Base-by-base conservation (phyloP, 2,797 vertebrate species). In the Hemitrygon akajei region DNA sequence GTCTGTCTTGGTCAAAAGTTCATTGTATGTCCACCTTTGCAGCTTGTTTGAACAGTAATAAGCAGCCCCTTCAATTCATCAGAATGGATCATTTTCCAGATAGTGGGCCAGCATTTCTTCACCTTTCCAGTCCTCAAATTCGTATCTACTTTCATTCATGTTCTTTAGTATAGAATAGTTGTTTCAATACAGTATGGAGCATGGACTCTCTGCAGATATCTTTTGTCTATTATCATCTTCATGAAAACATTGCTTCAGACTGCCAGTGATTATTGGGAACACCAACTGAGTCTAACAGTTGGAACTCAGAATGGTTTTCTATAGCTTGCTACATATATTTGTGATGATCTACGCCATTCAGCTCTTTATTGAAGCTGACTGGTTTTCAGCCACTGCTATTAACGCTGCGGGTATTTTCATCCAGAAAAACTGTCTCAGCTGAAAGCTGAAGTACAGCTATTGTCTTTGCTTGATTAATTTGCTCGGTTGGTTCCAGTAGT, bases 231-330 rank as follows among this genome's bases (percentile, higher is more conserved):
- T 37, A 69, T 89, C 60, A 3, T 69, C 5, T 63, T 87, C 30
- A 20, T 20, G 84, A 34, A 84, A 87, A 63, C 84, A 63, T 63
- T 89, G n/a, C n/a, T 89, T 66, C 30, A 69, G 86, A 34, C 63
- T 87, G 84, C 18, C 84, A 87, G 58, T 87, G 84, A 66, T 87
- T 66, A 87, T 60, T 87, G 84, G 14, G 84, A 87, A 87, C 84
- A 20, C 84, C 16, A 5, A 87, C 84, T 66, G 86, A 89, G 27
- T 37, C 63, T 66, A 89, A 89, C 86, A 89, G 86, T 89, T 37
- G 86, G 86, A 89, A 69, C 30, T 69, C 86, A 66, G 60, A 69
- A 66, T 69, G 63, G 16, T 37, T 89, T 69, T 69, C n/a, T 60
- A 66, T 63, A 87, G 84, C 63, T 87, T 87, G 30, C 30, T 89